A percentile compares a stretch with the other conserved stretches of the same genome.
Evolutionary conservation across 2,113 vertebrate species (phyloP).

Genomic region (Lipotes vexillifer): DNA sequence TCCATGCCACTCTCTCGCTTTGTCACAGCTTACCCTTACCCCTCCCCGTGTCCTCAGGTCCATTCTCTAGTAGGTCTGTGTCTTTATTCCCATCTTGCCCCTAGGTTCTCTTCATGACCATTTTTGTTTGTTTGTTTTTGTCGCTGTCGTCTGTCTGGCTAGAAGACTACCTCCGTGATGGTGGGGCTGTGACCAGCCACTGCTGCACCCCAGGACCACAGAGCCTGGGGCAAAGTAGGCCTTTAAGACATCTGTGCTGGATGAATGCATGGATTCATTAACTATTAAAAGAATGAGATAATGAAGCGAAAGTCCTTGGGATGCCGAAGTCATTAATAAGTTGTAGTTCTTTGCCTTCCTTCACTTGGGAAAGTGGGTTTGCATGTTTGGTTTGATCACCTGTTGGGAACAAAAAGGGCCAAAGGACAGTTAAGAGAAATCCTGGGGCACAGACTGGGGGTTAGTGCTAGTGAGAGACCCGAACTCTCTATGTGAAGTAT

Average conservation of each 20-base stretch:
- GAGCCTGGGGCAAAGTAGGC: neutral
- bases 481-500: neutral
- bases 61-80: no score
- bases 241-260: neutral
- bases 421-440: neutral
- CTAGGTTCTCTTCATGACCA: neutral
- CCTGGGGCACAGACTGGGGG: fast-evolving
- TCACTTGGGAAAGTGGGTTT: neutral
- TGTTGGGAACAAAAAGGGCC: neutral
- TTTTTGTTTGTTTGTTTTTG: neutral
- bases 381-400: neutral
- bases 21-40: no score
- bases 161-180: neutral
- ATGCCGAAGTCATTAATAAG: neutral
- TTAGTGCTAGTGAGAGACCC: neutral
- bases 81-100: no score
- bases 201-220: neutral
- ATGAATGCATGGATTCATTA: neutral
- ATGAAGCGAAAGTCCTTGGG: neutral
- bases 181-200: neutral
- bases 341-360: neutral
- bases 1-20: no score
- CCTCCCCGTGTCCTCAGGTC: no score
- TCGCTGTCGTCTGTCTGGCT: neutral
- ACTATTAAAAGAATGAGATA: neutral